Conservation (phyloP, 2,888 invertebrate species). For the Diplazon laetatorius region DNA sequence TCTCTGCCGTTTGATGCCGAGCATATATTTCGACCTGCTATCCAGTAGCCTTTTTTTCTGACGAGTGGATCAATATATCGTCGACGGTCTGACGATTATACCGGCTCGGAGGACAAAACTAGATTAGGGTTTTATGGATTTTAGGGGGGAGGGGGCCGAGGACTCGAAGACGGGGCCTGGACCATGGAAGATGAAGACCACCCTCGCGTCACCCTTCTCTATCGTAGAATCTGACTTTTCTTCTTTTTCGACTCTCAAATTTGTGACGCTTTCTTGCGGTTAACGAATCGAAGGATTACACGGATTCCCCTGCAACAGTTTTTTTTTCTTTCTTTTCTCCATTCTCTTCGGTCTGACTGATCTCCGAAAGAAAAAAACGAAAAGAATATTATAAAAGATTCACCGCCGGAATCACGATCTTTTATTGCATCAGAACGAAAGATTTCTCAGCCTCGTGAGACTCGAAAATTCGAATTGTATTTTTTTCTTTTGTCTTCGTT, state of each 20-base stretch:
- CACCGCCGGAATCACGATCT: conserved; percentile 41
- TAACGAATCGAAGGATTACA: conserved; percentile 55
- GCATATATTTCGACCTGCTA: conserved; percentile 32
- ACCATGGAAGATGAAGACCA: neutral
- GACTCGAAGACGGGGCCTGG: neutral
- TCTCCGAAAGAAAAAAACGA: conserved; percentile 38
- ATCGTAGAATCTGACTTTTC: conserved; percentile 30
- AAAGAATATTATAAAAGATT: too few species aligned
- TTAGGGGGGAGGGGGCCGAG: neutral
- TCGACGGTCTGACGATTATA: conserved; percentile 51
- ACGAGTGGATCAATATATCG: conserved; percentile 36
- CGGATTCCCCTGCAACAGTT: conserved; percentile 31
- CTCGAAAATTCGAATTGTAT: conserved; percentile 4
- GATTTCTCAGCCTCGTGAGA: conserved; percentile 41
- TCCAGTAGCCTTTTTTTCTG: conserved; percentile 33
- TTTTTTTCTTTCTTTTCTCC: conserved; percentile 10
- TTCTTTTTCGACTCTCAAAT: conserved; percentile 6
- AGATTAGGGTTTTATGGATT: conserved; percentile 41
- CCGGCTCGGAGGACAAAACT: conserved; percentile 31
- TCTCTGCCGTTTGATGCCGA: conserved; percentile 12
- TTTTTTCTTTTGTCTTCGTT: neutral
- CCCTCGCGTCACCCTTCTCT: neutral
- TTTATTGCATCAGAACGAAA: conserved; percentile 8
- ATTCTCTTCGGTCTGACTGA: conserved; percentile 35
- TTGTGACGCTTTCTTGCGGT: conserved; percentile 51